Conservation (phyloP, 30 jellyfish, hydroid and myxozoan genomes). For the Haliclystus octoradiatus region DNA sequence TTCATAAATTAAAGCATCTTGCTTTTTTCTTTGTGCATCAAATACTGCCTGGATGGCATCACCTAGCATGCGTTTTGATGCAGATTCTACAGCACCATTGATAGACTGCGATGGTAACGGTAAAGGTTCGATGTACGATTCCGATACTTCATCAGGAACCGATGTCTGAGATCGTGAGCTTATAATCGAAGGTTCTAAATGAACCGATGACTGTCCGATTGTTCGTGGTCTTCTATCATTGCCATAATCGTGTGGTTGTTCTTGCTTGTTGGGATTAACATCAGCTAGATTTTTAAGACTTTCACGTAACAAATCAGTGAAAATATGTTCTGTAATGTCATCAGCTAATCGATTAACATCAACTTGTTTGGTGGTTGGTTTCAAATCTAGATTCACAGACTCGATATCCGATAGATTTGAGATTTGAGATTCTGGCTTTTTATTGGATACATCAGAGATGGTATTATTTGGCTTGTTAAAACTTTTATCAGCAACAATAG, state of each 20-base stretch:
- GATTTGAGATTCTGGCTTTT: too few species aligned
- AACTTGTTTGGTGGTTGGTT: slow-evolving; percentile 17
- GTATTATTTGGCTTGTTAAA: neutral
- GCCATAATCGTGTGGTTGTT: neutral
- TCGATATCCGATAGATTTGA: neutral
- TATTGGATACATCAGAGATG: neutral
- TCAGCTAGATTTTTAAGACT: slow-evolving; percentile 3
- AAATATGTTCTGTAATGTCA: slow-evolving; percentile 49
- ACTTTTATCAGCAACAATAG: slow-evolving; percentile 8
- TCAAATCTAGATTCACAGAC: neutral
- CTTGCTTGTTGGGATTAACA: too few species aligned
- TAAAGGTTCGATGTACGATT: slow-evolving; percentile 44
- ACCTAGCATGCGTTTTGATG: neutral
- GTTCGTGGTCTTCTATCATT: neutral
- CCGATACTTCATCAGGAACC: slow-evolving; percentile 2
- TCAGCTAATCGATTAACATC: slow-evolving; percentile 66
- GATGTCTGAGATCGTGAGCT: neutral
- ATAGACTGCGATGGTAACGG: neutral
- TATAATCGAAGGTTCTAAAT: neutral
- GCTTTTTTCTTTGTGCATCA: neutral
- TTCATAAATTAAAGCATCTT: neutral
- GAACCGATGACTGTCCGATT: neutral
- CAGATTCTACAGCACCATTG: neutral
- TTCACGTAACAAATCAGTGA: slow-evolving; percentile 54
- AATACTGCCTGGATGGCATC: neutral